Percentiles rank a stretch among this genome's conserved stretches.
Conservation (phyloP, 2,797 vertebrate genomes). For the Notolepis coatsorum region DNA sequence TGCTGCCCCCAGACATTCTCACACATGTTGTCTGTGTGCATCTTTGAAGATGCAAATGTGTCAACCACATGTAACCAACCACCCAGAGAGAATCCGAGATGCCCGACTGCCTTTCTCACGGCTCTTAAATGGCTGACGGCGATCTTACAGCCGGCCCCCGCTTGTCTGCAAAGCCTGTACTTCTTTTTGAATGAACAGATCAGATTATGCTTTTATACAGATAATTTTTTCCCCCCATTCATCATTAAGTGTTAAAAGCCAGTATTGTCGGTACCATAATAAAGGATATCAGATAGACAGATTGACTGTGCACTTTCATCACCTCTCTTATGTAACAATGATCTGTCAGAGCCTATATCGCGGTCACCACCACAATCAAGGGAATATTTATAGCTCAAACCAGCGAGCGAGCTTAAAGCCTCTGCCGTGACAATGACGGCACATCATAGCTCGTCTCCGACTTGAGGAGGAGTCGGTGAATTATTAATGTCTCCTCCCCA, state of each 20-base stretch:
- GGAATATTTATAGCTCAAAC: conserved; percentile 55
- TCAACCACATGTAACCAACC: conserved; percentile 78
- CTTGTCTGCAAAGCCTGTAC: conserved; percentile 47
- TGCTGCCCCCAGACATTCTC: conserved; percentile 70
- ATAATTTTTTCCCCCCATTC: conserved; percentile 62
- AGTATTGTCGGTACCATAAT: conserved; percentile 45
- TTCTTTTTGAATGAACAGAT: conserved; percentile 51
- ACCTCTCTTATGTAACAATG: conserved; percentile 34
- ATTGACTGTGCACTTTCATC: conserved; percentile 45
- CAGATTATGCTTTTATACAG: conserved; percentile 57
- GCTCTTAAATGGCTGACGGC: conserved; percentile 76
- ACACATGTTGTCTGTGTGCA: conserved; percentile 75
- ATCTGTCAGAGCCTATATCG: conserved; percentile 9
- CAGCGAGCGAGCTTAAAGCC: conserved; percentile 42
- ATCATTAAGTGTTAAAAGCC: conserved; percentile 44
- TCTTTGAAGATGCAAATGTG: conserved; percentile 82
- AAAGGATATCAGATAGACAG: conserved; percentile 33
- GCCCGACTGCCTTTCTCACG: conserved; percentile 74
- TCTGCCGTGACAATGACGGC: conserved; percentile 32
- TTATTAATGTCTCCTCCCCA: conserved; percentile 60
- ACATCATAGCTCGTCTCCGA: conserved; percentile 54
- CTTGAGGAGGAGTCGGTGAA: conserved; percentile 63
- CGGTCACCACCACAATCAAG: conserved; percentile 39
- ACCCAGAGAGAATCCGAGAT: conserved; percentile 67
- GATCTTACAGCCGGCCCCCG: conserved; percentile 60